Conservation (phyloP, 2,113 vertebrate species). For the Orientallactaga bullata region DNA sequence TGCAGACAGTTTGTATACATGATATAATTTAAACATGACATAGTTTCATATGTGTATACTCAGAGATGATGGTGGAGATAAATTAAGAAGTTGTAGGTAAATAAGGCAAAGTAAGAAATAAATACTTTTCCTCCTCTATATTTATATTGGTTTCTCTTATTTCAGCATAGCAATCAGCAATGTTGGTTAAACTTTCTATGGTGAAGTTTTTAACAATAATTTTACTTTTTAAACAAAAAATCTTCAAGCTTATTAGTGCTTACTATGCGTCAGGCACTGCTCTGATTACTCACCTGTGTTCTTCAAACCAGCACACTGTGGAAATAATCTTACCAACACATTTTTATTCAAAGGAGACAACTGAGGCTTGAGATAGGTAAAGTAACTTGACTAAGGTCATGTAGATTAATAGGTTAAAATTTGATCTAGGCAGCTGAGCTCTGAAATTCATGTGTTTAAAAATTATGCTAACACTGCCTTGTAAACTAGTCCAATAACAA, state of each 20-base stretch:
- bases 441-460: conserved; percentile 22
- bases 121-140: not conserved
- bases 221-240: conserved; percentile 48
- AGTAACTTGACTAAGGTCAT: conserved; percentile 20
- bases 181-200: conserved; percentile 35
- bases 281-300: conserved; percentile 23
- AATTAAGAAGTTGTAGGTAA: not conserved
- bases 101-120: not conserved
- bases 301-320: not conserved
- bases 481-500: not conserved
- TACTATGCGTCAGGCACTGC: not conserved
- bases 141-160: conserved; percentile 39
- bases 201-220: not conserved
- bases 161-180: conserved; percentile 38
- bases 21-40: conserved; percentile 18
- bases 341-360: conserved; percentile 10
- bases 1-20: not conserved
- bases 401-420: not conserved
- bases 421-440: not conserved
- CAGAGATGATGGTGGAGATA: conserved; percentile 52
- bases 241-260: conserved; percentile 26
- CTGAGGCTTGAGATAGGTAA: not conserved
- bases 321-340: not conserved
- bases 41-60: not conserved
- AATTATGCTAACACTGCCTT: not conserved